Evolutionary conservation across 64 coral and sea anemone species (phyloP), one percentile per base, ranked within the genome.

Genomic region (Porites australiensis): DNA sequence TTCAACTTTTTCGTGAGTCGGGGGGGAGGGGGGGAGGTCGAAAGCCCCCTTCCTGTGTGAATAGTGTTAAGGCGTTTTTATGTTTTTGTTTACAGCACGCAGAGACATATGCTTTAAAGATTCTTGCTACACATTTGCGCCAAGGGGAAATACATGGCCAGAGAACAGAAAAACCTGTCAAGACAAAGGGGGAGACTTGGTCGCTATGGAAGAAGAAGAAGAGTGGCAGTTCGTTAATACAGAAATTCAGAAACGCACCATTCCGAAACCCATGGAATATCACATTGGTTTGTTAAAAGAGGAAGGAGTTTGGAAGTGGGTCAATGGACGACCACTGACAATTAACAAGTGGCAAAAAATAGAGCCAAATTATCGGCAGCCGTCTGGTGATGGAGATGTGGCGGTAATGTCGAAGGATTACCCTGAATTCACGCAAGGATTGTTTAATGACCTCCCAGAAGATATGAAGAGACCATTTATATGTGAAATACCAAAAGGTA

Each of bases 371-470:
- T 37, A 37, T 37, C 27, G 27, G 27, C 27, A 37, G 66, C 66
- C 66, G 8, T 70, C 66, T 15, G 66, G 66, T 70, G 66, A 70
- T n/a, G 66, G 66, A 70, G 27, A 70, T 70, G n/a, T n/a, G n/a
- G 66, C 66, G 13, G 66, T 70, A 21, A 70, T 70, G 66, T 70
- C 66, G 27, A 70, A 70, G 66, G 66, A 70, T 70, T 70, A 70
- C 19, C 66, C 66, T 21, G 19, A 18, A 3, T 21, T 22, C n/a
- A 70, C n/a, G 8, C n/a, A 70, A n/a, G 66, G 66, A 7, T 22
- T 70, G 19, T 70, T 70, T 70, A 70, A 70, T 70, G 66, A 70
- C 27, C 66, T 70, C 8, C 13, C 13, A 70, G 6, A 15, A 5
- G 8, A 7, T 18, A 15, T 19, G 4, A 15, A 70, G 8, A 70